phyloP scores from a whole-genome alignment of 2,113 vertebrate genomes.

The Dissostichus mawsoni region DNA sequence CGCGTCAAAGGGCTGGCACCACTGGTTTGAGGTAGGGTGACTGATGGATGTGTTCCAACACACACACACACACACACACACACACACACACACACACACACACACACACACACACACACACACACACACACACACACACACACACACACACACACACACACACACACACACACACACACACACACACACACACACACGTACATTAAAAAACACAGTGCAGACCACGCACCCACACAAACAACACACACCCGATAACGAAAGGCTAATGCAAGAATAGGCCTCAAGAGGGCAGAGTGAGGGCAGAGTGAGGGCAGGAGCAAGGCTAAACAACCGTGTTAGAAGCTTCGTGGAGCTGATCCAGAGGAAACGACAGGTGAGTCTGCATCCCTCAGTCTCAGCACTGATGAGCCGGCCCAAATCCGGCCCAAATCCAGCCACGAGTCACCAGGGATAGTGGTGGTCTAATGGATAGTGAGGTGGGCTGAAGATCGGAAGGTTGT shows the following conservation, averaged over 20 bases:
- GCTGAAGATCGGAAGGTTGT: too few relatives aligned
- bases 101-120: slow-evolving; percentile 28
- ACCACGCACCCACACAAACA: slow-evolving; percentile 8
- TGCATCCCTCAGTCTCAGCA: slow-evolving; percentile 54
- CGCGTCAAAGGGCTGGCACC: slow-evolving; percentile 81
- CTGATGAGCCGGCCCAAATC: slow-evolving; percentile 80
- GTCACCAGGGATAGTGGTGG: slow-evolving; percentile 47
- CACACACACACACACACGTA: slow-evolving; percentile 12
- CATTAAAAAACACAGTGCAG: slow-evolving; percentile 42
- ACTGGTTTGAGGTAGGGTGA: slow-evolving; percentile 87
- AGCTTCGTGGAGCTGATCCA: slow-evolving; percentile 61
- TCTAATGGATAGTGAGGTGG: too few relatives aligned
- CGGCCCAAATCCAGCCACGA: slow-evolving; percentile 81
- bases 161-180: too few relatives aligned
- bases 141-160: too few relatives aligned
- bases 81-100: slow-evolving; percentile 4
- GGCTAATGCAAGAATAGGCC: slow-evolving; percentile 73
- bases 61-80: slow-evolving; percentile 35
- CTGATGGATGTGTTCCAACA: slow-evolving; percentile 79
- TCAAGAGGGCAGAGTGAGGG: slow-evolving; percentile 69
- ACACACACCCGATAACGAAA: slow-evolving; percentile 50
- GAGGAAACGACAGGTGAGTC: slow-evolving; percentile 56
- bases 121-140: not conserved
- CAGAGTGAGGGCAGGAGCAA: slow-evolving; percentile 72
- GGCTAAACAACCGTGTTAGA: slow-evolving; percentile 64